Evolutionary conservation across 2,113 vertebrate genomes (phyloP).

Genomic region (Dicrurus megarhynchus): DNA sequence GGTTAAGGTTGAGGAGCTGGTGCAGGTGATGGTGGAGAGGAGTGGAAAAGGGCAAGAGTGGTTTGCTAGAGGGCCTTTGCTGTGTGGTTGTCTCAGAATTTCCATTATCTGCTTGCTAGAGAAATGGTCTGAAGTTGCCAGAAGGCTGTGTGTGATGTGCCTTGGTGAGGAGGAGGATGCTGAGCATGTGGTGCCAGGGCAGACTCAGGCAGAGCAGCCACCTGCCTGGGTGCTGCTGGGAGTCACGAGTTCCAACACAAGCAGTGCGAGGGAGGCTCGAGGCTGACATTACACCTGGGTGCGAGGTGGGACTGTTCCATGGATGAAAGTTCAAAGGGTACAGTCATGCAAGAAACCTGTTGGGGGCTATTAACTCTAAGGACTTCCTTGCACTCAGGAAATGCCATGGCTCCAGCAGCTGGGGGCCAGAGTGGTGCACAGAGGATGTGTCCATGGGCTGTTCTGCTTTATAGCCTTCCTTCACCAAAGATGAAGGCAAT

Average conservation of each 20-base stretch:
- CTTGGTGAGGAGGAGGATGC: background rate
- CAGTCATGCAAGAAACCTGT: background rate
- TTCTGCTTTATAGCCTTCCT: background rate
- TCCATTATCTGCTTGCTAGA: background rate
- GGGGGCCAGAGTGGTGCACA: fast-evolving
- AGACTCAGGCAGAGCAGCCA: background rate
- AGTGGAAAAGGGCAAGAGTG: background rate
- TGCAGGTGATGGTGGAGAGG: background rate
- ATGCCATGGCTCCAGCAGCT: background rate
- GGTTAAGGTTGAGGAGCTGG: background rate
- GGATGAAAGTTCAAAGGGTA: background rate
- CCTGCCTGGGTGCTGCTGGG: fast-evolving
- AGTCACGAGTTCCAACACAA: fast-evolving
- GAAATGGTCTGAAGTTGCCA: fast-evolving
- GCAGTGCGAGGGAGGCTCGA: fast-evolving
- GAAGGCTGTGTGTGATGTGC: background rate
- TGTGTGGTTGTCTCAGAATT: fast-evolving
- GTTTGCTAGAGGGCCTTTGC: background rate
- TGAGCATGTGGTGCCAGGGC: fast-evolving
- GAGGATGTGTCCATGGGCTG: background rate
- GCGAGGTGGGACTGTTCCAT: fast-evolving
- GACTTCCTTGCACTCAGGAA: background rate
- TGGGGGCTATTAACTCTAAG: background rate
- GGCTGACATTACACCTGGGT: fast-evolving
- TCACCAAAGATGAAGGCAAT: too few species aligned